These are phyloP conservation scores for Aix galericulata DNA, from an alignment of 2,113 vertebrate species.

Conservation along the genomic window DNA sequence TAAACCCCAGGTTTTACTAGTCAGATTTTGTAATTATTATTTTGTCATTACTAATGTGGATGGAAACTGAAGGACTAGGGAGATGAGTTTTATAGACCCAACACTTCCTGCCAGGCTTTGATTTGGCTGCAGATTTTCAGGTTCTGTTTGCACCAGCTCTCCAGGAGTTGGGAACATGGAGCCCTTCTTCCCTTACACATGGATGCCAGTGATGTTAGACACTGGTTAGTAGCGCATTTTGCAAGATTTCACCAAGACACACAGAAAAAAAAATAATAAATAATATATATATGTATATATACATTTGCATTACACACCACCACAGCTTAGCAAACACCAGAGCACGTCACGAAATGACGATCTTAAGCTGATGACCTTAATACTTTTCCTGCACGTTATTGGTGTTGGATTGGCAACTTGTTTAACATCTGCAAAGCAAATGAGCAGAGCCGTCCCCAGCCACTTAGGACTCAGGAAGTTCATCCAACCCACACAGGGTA, in stretches of 20 bases:
- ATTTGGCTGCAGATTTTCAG: not conserved
- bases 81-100: accelerated
- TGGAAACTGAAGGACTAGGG: accelerated
- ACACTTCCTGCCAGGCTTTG: accelerated
- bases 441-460: too few species aligned
- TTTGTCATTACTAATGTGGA: not conserved
- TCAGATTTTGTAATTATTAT: not conserved
- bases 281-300: too few species aligned
- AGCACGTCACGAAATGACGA: accelerated
- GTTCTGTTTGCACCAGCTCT: too few species aligned
- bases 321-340: accelerated
- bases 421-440: not conserved
- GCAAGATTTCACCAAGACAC: not conserved
- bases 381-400: too few species aligned
- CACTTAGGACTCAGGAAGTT: not conserved
- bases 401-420: not conserved
- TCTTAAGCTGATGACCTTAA: accelerated
- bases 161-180: accelerated
- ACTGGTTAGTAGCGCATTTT: accelerated
- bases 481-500: too few species aligned
- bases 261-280: too few species aligned
- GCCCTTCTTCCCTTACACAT: not conserved
- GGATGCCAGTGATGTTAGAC: accelerated
- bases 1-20: accelerated
- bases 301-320: too few species aligned